Evolutionary conservation across 2,797 vertebrate genomes (phyloP), one percentile per base, ranked within the genome.

Genomic region (Gastrophryne carolinensis): DNA sequence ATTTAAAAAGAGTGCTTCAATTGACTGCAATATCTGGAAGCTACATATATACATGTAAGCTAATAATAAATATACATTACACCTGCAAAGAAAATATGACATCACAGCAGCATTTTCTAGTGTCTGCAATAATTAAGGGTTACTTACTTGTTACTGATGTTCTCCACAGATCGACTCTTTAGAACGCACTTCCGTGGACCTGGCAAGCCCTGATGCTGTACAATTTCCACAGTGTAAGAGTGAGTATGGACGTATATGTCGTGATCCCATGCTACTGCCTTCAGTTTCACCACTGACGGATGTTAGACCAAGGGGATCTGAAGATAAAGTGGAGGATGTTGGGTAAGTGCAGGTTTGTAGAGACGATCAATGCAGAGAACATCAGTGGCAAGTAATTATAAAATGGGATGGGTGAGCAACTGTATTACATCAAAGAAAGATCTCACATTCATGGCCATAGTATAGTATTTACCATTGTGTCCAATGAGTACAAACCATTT

Each of bases 61-160:
- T 10, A 2, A 13, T n/a, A n/a, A n/a, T n/a, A n/a, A n/a, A n/a
- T n/a, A n/a, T n/a, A n/a, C n/a, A n/a, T n/a, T n/a, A n/a, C n/a
- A n/a, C n/a, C n/a, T n/a, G n/a, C n/a, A n/a, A 39, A 44, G 12
- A 64, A 56, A 41, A 26, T 52, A 12, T 73, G 34, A 73, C 26
- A 24, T 35, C 11, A 70, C 49, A 50, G 23, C 23, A 49, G 37
- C n/a, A n/a, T 8, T 58, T 29, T 49, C 29, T 19, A 70, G 21
- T 24, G 35, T 68, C 26, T 57, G 37, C 60, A 66, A 78, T 77
- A 78, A 72, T 50, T 72, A 30, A 70, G 37, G 30, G 29, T 71
- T 66, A 78, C 75, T 78, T 78, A 78, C 75, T 78, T 78, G 75
- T 65, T 72, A 78, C 75, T 78, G 75, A 72, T 72, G 75, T 78